These are phyloP conservation scores for Motacilla alba DNA, from an alignment of 2,113 vertebrate genomes.

Conservation along the genomic window DNA sequence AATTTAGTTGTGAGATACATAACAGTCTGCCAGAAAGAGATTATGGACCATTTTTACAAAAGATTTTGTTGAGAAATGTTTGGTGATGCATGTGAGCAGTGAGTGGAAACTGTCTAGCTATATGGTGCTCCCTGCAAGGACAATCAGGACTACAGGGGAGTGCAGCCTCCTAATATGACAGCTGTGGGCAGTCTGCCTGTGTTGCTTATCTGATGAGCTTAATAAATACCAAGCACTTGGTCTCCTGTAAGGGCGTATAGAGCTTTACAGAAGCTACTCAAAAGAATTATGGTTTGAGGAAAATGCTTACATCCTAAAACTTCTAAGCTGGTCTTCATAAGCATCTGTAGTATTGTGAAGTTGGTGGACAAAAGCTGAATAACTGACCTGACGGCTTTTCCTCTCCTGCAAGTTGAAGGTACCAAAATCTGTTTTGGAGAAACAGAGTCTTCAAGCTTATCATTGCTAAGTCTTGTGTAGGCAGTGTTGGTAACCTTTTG, in stretches of 20 bases:
- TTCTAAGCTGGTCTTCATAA: neutral
- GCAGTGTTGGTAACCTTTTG: neutral
- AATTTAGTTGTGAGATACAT: neutral
- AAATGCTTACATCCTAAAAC: neutral
- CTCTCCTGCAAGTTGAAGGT: neutral
- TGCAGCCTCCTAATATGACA: neutral
- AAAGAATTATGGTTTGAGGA: neutral
- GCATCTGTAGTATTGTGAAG: neutral
- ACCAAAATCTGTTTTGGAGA: neutral
- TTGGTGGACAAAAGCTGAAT: neutral
- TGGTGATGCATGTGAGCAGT: neutral
- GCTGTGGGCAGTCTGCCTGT: neutral
- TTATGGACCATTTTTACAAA: neutral
- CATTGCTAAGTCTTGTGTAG: neutral
- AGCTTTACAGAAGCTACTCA: neutral
- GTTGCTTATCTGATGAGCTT: neutral
- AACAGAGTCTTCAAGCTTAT: neutral
- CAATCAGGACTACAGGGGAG: neutral
- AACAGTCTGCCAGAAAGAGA: neutral
- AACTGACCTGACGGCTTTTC: neutral
- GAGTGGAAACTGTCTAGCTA: neutral
- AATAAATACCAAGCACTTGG: neutral
- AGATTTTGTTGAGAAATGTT: neutral
- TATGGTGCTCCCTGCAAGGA: neutral
- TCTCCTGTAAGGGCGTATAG: neutral